Evolutionary conservation across 2,797 vertebrate genomes (phyloP).

Genomic region (Enteromius unitaeniatus): DNA sequence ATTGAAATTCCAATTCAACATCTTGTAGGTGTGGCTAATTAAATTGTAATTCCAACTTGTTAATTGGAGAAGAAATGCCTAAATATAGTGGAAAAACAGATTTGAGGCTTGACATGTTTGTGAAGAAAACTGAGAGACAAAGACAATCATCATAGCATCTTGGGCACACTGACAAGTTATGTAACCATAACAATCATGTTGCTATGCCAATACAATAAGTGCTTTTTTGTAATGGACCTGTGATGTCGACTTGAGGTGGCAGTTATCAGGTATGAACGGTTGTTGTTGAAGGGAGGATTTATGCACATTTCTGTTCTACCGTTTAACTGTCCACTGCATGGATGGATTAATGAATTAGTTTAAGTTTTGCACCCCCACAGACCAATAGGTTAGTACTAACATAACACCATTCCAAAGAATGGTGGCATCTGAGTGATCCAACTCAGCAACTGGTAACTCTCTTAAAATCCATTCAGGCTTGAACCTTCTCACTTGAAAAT

Average conservation of each 20-base stretch:
- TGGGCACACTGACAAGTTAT: conserved; percentile 9
- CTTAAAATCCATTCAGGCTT: neutral
- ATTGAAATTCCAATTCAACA: neutral
- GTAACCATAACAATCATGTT: conserved; percentile 34
- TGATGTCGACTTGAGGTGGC: neutral
- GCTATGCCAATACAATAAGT: conserved; percentile 25
- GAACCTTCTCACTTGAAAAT: neutral
- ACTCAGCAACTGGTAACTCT: neutral
- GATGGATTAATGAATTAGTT: neutral
- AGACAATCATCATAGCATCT: neutral
- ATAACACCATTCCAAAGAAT: neutral
- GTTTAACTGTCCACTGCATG: neutral
- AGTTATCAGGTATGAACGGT: neutral
- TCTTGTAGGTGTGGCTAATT: neutral
- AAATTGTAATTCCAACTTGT: neutral
- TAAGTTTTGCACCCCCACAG: neutral
- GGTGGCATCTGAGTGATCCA: neutral
- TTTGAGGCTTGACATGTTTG: neutral
- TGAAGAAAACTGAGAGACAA: neutral
- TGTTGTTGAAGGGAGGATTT: neutral
- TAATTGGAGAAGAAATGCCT: neutral
- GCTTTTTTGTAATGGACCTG: neutral
- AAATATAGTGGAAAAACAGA: neutral
- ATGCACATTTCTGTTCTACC: neutral
- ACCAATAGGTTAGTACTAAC: neutral